phyloP scores from a whole-genome alignment of 2,113 vertebrate genomes.

The Gymnorhina tibicen region DNA sequence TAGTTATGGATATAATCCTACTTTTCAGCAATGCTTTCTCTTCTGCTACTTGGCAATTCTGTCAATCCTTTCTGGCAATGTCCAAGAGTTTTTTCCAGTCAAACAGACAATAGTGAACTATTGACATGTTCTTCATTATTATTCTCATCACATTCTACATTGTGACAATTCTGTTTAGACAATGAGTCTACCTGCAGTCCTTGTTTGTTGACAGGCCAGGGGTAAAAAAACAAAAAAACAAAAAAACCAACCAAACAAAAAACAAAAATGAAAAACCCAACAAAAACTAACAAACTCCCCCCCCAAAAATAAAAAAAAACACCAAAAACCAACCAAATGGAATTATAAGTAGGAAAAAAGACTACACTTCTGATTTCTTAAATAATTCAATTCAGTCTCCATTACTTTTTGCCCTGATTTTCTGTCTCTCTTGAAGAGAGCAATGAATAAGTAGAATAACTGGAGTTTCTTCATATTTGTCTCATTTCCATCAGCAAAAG shows the following conservation, averaged over 20 bases:
- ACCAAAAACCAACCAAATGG: background rate
- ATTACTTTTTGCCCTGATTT: background rate
- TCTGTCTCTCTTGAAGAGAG: background rate
- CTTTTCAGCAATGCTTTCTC: background rate
- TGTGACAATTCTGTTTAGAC: background rate
- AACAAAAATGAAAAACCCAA: too few species aligned
- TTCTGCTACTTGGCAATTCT: background rate
- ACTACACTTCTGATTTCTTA: background rate
- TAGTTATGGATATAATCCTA: background rate
- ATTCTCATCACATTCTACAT: background rate
- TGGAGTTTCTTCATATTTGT: background rate
- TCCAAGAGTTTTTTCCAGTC: background rate
- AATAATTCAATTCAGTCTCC: background rate
- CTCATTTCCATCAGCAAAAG: background rate
- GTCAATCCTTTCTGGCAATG: background rate
- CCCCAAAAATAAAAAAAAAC: background rate
- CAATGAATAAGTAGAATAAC: background rate
- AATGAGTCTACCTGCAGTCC: background rate
- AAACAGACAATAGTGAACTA: background rate
- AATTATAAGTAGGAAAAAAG: background rate
- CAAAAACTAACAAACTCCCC: too few species aligned
- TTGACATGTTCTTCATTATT: background rate
- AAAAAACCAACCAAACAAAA: too few species aligned
- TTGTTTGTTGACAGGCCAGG: background rate
- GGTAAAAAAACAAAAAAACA: background rate